phyloP scores from a whole-genome alignment of 2,797 vertebrate species.

The Sebastes iracundus region DNA sequence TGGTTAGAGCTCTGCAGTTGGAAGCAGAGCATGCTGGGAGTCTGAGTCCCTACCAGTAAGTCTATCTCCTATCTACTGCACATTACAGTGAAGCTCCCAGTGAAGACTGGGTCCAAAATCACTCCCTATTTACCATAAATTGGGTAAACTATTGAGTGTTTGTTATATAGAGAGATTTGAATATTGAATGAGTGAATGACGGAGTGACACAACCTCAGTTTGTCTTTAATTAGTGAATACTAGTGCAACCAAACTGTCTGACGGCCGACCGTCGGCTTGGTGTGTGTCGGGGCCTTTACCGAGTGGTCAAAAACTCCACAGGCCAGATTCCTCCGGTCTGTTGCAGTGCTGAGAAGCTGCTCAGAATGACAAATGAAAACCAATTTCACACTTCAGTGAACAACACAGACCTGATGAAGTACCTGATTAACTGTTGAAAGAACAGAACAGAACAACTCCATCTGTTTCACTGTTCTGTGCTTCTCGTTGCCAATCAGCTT shows the following conservation, averaged over 20 bases:
- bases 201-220: not conserved
- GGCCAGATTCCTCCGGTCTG: not conserved
- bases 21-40: conserved; percentile 67
- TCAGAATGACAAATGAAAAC: conserved; percentile 3
- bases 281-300: no score
- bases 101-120: not conserved
- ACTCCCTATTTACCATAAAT: not conserved
- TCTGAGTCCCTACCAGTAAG: conserved; percentile 48
- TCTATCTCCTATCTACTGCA: not conserved
- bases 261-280: no score
- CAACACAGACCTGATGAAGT: not conserved
- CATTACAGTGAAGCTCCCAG: not conserved
- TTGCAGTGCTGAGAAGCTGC: not conserved
- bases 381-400: conserved; percentile 10
- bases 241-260: no score
- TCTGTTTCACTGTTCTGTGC: not conserved
- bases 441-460: not conserved
- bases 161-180: not conserved
- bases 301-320: no score
- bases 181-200: not conserved
- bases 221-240: not conserved
- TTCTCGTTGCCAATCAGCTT: not conserved
- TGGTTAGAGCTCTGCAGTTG: conserved; percentile 69
- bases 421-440: not conserved
- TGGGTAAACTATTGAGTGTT: not conserved